Base-by-base conservation (phyloP, 2,797 vertebrate species). In the Halcyon smyrnensis region DNA sequence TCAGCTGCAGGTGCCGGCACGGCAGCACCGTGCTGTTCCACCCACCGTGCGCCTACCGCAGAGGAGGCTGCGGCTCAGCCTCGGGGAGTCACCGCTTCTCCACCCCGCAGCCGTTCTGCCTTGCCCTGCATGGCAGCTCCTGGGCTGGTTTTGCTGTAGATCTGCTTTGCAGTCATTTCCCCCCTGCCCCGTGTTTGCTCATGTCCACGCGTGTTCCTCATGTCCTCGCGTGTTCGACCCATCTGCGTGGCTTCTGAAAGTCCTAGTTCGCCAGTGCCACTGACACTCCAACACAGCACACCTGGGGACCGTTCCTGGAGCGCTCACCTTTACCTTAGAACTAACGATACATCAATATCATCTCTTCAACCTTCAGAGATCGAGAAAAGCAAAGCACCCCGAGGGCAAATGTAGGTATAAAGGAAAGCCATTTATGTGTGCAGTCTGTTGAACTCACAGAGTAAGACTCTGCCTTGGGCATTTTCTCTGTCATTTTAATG, bases 401-500 rank as follows among this genome's bases (percentile, higher is more conserved):
- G 39, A 91, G 46, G 85, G 59, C 53, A 89, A 71, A 80, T 5
- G 15, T 17, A 84, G 76, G 69, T 70, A 88, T 53, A 88, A 92
- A 89, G 45, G 65, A 60, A 93, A 87, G n/a, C 34, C 54, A 25
- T 83, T 95, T 94, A 92, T 36, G 48, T 84, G 68, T 71, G 86
- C 89, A 87, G 41, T 77, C 43, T 62, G 53, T 51, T 76, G 70
- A 84, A 95, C 46, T 85, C 45, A 23, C 16, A 6, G 62, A 67
- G 51, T 48, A 85, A 45, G 36, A 73, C 70, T 70, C 17, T 62
- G 62, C 81, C 65, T 87, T 48, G 67, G 77, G 80, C 62, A 74
- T 68, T 94, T 96, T 90, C 79, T 89, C 88, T 92, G 86, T 89
- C 84, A 95, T 93, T 92, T 93, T 96, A 91, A 95, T 95, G 60